Evolutionary conservation across 2,888 invertebrate genomes (phyloP), one percentile per base, ranked within the genome.

Genomic region (Chrysomela aeneicollis): DNA sequence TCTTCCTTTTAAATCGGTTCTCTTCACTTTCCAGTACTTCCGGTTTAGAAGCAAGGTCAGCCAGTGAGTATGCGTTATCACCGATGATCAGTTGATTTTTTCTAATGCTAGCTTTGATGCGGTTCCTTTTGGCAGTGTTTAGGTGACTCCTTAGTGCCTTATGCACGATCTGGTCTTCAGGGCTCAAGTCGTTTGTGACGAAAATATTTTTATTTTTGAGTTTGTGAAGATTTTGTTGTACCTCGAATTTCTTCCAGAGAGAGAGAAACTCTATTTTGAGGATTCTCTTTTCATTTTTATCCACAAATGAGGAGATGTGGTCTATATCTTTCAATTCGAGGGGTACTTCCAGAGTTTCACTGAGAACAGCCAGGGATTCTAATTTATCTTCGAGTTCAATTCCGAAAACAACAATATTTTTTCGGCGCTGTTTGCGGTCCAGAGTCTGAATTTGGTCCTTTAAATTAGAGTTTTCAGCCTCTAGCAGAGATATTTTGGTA

Each of bases 401-500:
- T 2, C 52, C 52, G 30, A 52, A 30, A 30, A 52, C 12, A 22
- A 22, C 51, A 17, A 52, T 15, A 32, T 52, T 30, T 30, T 52
- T 51, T 51, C 32, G 30, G 32, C 15, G 30, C 52, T 30, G 26
- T 51, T 51, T 22, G 51, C 51, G 52, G 52, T 52, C 30, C 52
- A 52, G 52, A 18, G 26, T 9, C 51, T 51, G 51, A n/a, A 51
- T 51, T 10, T 51, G 22, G 9, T 22, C 26, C 51, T 51, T 26
- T 22, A 51, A 51, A 4, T 51, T 51, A 51, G 26, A 51, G 51
- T 51, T 51, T 22, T 51, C 51, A 6, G 26, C 22, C 52, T 52
- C 52, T 1, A 52, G 52, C 30, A 52, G 30, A 52, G 52, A 52
- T 30, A 52, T 52, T 52, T 52, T 52, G 52, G 15, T 52, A 52